These are phyloP conservation scores for Thera britannica DNA, from an alignment of 2,888 invertebrate species.

Conservation along the genomic window DNA sequence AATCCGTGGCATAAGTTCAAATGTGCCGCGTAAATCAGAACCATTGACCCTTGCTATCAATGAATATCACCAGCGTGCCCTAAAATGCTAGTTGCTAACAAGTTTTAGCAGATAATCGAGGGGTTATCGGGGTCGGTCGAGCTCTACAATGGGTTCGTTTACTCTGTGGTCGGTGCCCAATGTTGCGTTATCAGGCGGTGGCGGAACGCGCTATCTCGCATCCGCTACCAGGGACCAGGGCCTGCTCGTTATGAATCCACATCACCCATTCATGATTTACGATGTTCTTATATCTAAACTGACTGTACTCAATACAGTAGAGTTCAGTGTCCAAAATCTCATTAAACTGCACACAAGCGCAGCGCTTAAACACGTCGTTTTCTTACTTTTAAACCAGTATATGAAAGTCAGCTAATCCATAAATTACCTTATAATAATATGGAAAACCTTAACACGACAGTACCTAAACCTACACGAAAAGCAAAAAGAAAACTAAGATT, in stretches of 20 bases:
- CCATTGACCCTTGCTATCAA: constrained; percentile 29
- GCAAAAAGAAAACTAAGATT: too few species aligned
- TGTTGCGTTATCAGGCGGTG: constrained; percentile 68
- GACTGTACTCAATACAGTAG: background rate
- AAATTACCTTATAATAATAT: too few species aligned
- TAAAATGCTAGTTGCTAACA: constrained; percentile 46
- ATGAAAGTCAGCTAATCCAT: too few species aligned
- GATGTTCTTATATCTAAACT: constrained; percentile 21
- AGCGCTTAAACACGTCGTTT: background rate
- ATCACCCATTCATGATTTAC: constrained; percentile 29
- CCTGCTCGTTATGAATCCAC: constrained; percentile 38
- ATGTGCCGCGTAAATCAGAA: constrained; percentile 31
- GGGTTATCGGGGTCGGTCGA: constrained; percentile 60
- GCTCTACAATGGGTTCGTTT: constrained; percentile 68
- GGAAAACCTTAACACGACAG: too few species aligned
- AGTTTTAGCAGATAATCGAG: constrained; percentile 59
- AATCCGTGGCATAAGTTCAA: constrained; percentile 12
- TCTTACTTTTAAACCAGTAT: background rate
- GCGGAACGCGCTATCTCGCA: constrained; percentile 74
- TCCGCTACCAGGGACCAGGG: constrained; percentile 59
- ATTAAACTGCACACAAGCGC: background rate
- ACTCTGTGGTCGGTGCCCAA: constrained; percentile 64
- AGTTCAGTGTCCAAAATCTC: background rate
- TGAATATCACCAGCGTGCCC: constrained; percentile 34
- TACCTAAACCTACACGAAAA: too few species aligned